Evolutionary conservation across 2,113 vertebrate species (phyloP), one percentile per base, ranked within the genome.

Genomic region (Lepidothrix coronata): DNA sequence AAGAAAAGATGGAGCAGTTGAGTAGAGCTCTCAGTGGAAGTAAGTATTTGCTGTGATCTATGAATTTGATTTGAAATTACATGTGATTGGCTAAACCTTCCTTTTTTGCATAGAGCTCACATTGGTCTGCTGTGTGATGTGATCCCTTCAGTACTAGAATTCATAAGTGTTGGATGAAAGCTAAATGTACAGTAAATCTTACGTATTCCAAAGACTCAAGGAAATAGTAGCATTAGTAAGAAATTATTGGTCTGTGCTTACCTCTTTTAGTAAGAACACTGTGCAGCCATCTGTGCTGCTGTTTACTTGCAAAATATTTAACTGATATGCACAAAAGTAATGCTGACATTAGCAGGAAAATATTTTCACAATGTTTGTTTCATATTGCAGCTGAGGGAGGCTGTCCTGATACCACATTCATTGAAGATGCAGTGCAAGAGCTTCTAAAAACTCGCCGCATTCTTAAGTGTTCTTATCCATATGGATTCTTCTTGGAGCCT

Each of bases 381-480:
- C 90, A 12, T 88, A 70, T 97, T 97, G 14, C 94, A 99, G 99
- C 98, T 97, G 99, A 99, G 95, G 99, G 99, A 97, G 98, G 98
- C 86, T 98, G 99, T 95, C 99, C 99, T 93, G 99, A 99, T 97
- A 99, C 99, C 72, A 99, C 99, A 25, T 99, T 99, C 95, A 99
- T 99, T 94, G 99, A 99, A 99, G 99, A 99, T 89, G 99, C 99
- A 18, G 99, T 99, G 81, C 98, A 99, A 33, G 99, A 99, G 95
- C 99, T 99, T 86, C 98, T 99, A 30, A 99, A 99, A 98, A 99
- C 99, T 68, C 99, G 99, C 7, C 99, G 99, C 67, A 99, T 99
- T 97, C 99, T 99, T 93, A 99, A 99, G 99, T 99, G 99, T 98
- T 99, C 99, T 99, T 99, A 99, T 95, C 99, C 99, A 43, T 99